Percentiles rank a stretch among this genome's conserved stretches.
Evolutionary conservation across 2,113 vertebrate genomes (phyloP).

Genomic region (Scatophagus argus): DNA sequence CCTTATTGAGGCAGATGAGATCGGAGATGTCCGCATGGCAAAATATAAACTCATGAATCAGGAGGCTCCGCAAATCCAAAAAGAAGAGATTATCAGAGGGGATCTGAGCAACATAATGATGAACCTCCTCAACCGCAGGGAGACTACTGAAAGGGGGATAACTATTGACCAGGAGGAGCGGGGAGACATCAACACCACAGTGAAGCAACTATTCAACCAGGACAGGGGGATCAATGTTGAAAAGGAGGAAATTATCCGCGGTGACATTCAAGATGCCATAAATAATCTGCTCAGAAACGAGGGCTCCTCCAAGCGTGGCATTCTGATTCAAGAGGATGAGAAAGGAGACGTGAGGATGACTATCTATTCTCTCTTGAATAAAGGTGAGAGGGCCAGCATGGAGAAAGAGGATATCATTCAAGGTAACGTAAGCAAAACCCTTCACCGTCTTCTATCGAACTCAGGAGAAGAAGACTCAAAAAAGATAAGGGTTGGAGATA

Average conservation of each 20-base stretch:
- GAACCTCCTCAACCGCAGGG: conserved; percentile 88
- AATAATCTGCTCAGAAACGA: conserved; percentile 87
- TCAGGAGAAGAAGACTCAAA: conserved; percentile 77
- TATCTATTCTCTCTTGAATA: conserved; percentile 92
- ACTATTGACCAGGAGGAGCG: conserved; percentile 88
- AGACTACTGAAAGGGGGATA: conserved; percentile 82
- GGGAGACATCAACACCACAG: conserved; percentile 88
- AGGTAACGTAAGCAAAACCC: conserved; percentile 88
- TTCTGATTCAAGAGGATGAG: conserved; percentile 94
- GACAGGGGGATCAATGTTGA: conserved; percentile 82
- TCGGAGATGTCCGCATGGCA: conserved; percentile 92
- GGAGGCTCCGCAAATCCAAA: conserved; percentile 89
- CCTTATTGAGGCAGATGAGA: conserved; percentile 91
- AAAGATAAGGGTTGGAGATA: conserved; percentile 85
- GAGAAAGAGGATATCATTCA: conserved; percentile 87
- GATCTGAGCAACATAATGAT: conserved; percentile 92
- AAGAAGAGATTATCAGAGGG: conserved; percentile 88
- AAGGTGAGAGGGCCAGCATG: conserved; percentile 72
- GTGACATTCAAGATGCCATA: conserved; percentile 91
- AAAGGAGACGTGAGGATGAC: conserved; percentile 94
- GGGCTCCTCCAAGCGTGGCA: conserved; percentile 86
- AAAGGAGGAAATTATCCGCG: conserved; percentile 88
- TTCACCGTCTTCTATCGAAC: conserved; percentile 87
- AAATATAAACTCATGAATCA: conserved; percentile 93
- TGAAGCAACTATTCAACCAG: conserved; percentile 88